Evolutionary conservation across 2,797 vertebrate genomes (phyloP).

Genomic region (Lycodopsis pacificus): DNA sequence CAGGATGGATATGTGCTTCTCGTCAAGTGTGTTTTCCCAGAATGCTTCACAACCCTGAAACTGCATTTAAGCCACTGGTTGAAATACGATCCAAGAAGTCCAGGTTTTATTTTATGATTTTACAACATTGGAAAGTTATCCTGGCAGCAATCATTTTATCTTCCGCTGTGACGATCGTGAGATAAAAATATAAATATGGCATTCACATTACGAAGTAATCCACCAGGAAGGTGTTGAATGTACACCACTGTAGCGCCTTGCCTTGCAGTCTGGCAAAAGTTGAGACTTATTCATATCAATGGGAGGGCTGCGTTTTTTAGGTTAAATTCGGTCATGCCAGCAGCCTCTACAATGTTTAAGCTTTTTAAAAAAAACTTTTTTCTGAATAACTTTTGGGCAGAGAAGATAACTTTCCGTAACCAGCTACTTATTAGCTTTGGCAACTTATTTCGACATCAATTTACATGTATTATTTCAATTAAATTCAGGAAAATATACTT

Average conservation of each 20-base stretch:
- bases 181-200: not conserved
- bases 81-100: not conserved
- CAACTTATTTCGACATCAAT: no score
- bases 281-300: not conserved
- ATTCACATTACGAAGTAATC: not conserved
- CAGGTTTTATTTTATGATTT: not conserved
- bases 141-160: not conserved
- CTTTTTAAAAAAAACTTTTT: no score
- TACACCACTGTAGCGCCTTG: no score
- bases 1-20: constrained; percentile 6
- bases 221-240: not conserved
- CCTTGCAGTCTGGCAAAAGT: no score
- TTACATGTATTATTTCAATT: not conserved
- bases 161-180: not conserved
- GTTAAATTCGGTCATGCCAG: no score
- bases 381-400: no score
- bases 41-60: constrained; percentile 4
- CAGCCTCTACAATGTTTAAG: not conserved
- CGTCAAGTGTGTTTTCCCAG: constrained; percentile 19
- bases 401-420: no score
- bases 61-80: not conserved
- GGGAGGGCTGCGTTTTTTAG: no score
- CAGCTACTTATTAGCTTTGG: no score
- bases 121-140: not conserved
- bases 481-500: not conserved